These are phyloP conservation scores for Hydrozoanthus tunicans DNA, from an alignment of 64 coral and sea anemone species.

Conservation along the genomic window DNA sequence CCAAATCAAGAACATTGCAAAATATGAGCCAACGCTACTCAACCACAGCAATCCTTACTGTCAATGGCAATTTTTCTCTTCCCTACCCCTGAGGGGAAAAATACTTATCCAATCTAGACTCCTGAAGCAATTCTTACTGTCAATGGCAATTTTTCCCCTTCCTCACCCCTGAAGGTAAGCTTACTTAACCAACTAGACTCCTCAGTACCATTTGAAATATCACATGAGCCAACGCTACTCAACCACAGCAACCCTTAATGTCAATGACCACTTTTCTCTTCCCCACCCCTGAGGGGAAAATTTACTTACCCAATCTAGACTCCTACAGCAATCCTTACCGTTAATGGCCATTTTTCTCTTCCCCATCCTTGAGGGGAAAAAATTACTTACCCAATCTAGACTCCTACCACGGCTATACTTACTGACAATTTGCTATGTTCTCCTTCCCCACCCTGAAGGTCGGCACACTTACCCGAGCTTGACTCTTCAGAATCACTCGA, in stretches of 20 bases:
- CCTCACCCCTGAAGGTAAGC: not conserved
- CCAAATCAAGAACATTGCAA: too few relatives aligned
- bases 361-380: not conserved
- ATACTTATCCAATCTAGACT: not conserved
- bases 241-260: slow-evolving; percentile 1
- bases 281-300: too few relatives aligned
- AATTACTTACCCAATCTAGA: not conserved
- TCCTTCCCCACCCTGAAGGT: not conserved
- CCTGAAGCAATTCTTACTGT: too few relatives aligned
- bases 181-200: not conserved
- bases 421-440: not conserved
- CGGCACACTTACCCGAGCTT: slow-evolving; percentile 12
- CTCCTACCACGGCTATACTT: not conserved
- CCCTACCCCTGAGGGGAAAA: not conserved
- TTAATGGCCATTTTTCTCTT: too few relatives aligned
- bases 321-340: too few relatives aligned
- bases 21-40: not conserved
- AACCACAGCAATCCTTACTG: not conserved
- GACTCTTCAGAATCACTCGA: slow-evolving; percentile 50
- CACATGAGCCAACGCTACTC: not conserved
- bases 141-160: too few relatives aligned
- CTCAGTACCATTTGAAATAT: not conserved
- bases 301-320: too few relatives aligned
- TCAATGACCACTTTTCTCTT: slow-evolving; percentile 51
- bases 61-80: too few relatives aligned